phyloP scores from a whole-genome alignment of 2,797 vertebrate species.

The Phoebastria nigripes region DNA sequence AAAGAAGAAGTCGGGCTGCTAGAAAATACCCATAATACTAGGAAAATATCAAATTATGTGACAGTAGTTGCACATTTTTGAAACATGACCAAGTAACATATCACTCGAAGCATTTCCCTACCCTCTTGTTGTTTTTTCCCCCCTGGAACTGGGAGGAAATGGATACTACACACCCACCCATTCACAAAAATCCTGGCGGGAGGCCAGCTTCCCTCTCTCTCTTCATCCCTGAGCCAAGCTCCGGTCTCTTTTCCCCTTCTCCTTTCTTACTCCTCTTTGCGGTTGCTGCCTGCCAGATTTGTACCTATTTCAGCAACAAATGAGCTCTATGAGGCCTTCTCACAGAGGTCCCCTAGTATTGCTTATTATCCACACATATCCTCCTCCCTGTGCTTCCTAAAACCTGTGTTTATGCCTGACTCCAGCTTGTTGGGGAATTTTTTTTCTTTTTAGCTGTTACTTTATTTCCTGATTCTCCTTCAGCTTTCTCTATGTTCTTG shows the following conservation, averaged over 20 bases:
- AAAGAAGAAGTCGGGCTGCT: neutral
- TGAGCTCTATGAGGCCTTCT: neutral
- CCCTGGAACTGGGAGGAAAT: conserved; percentile 55
- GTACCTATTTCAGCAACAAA: neutral
- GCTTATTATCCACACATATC: neutral
- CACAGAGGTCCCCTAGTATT: neutral
- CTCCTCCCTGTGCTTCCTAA: neutral
- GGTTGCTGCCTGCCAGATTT: neutral
- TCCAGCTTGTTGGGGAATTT: neutral
- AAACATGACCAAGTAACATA: conserved; percentile 28
- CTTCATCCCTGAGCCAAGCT: conserved; percentile 5
- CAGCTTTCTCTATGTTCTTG: neutral
- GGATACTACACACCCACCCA: conserved; percentile 52
- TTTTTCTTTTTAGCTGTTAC: neutral
- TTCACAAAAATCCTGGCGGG: conserved; percentile 61
- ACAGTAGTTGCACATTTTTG: conserved; percentile 22
- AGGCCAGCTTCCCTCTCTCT: conserved; percentile 40
- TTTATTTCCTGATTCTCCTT: neutral
- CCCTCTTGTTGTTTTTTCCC: neutral
- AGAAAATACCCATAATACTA: neutral
- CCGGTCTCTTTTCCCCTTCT: neutral
- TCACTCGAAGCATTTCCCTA: neutral
- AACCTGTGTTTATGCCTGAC: neutral
- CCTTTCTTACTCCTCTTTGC: neutral
- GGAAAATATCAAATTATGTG: conserved; percentile 18